Evolutionary conservation across 2,113 vertebrate species (phyloP).

Genomic region (Athene noctua): DNA sequence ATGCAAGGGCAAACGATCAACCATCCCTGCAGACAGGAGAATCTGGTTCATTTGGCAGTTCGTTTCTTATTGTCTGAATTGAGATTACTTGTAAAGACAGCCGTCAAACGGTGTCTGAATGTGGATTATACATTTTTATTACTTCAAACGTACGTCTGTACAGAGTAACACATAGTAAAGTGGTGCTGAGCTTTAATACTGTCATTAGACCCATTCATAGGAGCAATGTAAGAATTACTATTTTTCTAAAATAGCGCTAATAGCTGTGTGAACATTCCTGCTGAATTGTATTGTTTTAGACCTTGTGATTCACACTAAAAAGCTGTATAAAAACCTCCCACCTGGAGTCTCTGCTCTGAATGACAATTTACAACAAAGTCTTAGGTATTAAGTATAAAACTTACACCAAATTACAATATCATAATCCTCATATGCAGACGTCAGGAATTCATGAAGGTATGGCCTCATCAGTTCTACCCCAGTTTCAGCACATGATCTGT

Average conservation of each 20-base stretch:
- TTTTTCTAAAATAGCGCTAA: background rate
- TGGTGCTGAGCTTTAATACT: background rate
- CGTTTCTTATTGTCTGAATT: background rate
- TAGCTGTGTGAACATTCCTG: background rate
- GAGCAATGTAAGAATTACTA: background rate
- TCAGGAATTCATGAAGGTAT: constrained; percentile 96
- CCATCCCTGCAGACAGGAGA: background rate
- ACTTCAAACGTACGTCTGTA: background rate
- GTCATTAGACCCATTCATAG: background rate
- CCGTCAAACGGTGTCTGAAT: background rate
- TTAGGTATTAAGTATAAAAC: constrained; percentile 55
- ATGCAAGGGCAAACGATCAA: background rate
- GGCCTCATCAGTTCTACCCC: constrained; percentile 97
- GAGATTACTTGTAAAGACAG: background rate
- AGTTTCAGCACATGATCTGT: constrained; percentile 98
- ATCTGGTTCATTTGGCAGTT: background rate
- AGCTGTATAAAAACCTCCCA: background rate
- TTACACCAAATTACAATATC: constrained; percentile 99
- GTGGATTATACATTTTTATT: background rate
- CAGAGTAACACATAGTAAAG: background rate
- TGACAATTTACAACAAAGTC: background rate
- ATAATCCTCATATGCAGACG: constrained; percentile 96
- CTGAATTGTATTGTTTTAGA: background rate
- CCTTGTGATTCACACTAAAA: background rate
- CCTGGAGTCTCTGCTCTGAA: background rate